Conservation (phyloP, 2,888 invertebrate genomes). For the Dynastes maya region DNA sequence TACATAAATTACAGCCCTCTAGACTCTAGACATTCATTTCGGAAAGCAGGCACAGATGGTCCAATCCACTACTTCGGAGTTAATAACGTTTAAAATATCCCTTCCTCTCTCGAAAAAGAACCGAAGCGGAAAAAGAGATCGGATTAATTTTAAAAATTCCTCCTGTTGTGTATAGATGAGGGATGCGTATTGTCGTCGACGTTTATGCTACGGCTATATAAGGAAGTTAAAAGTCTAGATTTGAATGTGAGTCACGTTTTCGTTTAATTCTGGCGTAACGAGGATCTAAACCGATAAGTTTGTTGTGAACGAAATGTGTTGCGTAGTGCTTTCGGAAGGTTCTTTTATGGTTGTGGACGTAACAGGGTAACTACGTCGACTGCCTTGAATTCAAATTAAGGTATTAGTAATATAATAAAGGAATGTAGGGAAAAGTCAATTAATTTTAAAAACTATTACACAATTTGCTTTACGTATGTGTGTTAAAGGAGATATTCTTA, state of each 20-base stretch:
- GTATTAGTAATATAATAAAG: neutral
- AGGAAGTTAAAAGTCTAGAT: constrained; percentile 17
- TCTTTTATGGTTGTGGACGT: constrained; percentile 1
- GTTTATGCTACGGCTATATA: neutral
- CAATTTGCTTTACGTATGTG: neutral
- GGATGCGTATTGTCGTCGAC: constrained; percentile 18
- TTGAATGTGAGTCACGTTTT: constrained; percentile 27
- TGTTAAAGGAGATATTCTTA: too few relatives aligned
- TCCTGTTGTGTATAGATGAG: neutral
- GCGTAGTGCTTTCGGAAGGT: constrained; percentile 1
- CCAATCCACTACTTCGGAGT: constrained; percentile 23
- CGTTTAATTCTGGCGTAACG: constrained; percentile 19
- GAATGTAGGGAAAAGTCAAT: neutral
- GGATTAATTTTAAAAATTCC: constrained; percentile 27
- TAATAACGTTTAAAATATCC: constrained; percentile 36
- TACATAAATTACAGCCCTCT: constrained; percentile 38
- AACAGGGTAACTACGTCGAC: constrained; percentile 18
- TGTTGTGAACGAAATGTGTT: constrained; percentile 10
- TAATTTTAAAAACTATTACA: neutral
- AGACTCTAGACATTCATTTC: constrained; percentile 30
- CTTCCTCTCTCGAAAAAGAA: neutral
- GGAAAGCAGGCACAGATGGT: constrained; percentile 32
- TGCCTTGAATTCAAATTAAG: constrained; percentile 12
- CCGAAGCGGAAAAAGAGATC: constrained; percentile 13
- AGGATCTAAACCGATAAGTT: constrained; percentile 7